Evolutionary conservation across 2,113 vertebrate species (phyloP).

Genomic region (Aptenodytes patagonicus): DNA sequence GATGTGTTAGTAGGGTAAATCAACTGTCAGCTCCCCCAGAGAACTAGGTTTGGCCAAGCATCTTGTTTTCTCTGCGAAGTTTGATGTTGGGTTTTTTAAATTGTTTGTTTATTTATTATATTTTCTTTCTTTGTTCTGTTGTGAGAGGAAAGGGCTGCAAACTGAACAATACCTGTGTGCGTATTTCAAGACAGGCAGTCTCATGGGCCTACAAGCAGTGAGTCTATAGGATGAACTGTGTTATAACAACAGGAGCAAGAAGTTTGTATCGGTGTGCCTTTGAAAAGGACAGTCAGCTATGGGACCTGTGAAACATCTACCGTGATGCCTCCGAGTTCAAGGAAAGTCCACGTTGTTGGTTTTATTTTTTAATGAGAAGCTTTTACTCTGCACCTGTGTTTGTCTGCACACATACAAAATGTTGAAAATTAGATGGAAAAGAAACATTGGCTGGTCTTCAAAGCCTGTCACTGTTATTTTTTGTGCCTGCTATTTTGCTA

Average conservation of each 20-base stretch:
- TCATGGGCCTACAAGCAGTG: neutral
- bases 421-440: neutral
- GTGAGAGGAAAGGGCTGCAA: neutral
- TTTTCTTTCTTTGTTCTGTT: neutral
- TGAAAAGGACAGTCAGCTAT: neutral
- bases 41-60: neutral
- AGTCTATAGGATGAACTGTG: neutral
- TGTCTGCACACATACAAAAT: neutral
- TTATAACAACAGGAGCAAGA: neutral
- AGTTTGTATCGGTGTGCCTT: neutral
- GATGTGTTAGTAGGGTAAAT: neutral
- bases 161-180: neutral
- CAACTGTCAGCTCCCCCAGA: neutral
- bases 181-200: neutral
- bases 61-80: neutral
- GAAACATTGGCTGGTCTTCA: neutral
- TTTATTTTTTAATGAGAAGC: neutral
- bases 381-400: neutral
- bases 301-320: neutral
- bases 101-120: neutral
- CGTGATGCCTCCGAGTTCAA: accelerated
- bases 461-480: neutral
- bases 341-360: neutral
- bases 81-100: neutral
- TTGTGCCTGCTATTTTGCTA: neutral